Evolutionary conservation across 2,888 invertebrate genomes (phyloP).

Genomic region (Trissoscelio sp.): DNA sequence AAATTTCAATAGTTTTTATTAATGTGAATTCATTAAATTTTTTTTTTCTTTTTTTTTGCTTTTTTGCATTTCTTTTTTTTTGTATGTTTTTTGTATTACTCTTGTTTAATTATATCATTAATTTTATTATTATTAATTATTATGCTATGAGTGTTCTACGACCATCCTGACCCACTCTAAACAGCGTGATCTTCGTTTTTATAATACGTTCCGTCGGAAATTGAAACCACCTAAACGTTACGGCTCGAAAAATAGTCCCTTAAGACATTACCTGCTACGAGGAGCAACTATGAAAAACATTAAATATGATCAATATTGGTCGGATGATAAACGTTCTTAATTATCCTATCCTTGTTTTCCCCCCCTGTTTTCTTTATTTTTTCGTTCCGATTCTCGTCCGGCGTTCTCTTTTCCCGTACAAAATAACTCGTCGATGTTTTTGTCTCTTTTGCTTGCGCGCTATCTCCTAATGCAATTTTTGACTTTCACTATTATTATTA

Average conservation of each 20-base stretch:
- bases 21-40: conserved; percentile 28
- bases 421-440: conserved; percentile 50
- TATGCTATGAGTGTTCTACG: conserved; percentile 63
- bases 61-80: conserved; percentile 17
- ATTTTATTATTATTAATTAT: conserved; percentile 48
- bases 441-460: conserved; percentile 19
- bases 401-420: conserved; percentile 47
- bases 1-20: neutral
- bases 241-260: conserved; percentile 65
- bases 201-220: conserved; percentile 41
- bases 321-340: conserved; percentile 43
- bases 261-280: conserved; percentile 57
- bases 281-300: conserved; percentile 67
- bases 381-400: conserved; percentile 37
- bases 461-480: neutral
- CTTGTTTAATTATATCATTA: conserved; percentile 41
- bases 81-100: conserved; percentile 38
- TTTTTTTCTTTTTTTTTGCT: conserved; percentile 5
- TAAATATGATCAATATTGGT: conserved; percentile 58
- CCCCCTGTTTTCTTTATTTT: neutral
- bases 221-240: conserved; percentile 60
- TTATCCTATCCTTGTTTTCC: conserved; percentile 10
- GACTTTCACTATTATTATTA: neutral
- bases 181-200: conserved; percentile 42
- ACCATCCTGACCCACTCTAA: conserved; percentile 65